Evolutionary conservation across 2,888 invertebrate species (phyloP).

Genomic region (Pharmacophagus antenor): DNA sequence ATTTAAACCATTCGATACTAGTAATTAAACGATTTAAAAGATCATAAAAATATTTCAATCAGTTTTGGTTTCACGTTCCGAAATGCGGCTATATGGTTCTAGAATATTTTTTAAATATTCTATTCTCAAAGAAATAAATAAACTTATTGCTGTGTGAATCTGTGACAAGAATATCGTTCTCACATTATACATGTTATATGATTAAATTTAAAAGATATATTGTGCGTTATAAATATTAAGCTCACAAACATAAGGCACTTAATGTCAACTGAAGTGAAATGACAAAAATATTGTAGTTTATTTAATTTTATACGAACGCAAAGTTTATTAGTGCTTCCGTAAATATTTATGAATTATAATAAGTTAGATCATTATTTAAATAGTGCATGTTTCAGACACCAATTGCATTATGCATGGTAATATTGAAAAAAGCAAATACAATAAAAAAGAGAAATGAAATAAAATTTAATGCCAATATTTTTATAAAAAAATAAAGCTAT

Average conservation of each 20-base stretch:
- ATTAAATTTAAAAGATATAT: constrained; percentile 11
- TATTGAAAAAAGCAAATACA: neutral
- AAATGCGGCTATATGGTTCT: neutral
- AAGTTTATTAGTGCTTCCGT: constrained; percentile 69
- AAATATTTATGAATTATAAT: constrained; percentile 20
- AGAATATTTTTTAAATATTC: neutral
- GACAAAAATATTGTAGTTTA: constrained; percentile 1
- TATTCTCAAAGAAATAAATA: neutral
- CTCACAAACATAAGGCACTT: constrained; percentile 23
- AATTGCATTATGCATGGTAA: neutral
- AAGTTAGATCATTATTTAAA: neutral
- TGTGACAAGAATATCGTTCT: neutral
- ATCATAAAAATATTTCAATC: neutral
- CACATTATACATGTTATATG: constrained; percentile 4
- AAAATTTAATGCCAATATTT: constrained; percentile 1
- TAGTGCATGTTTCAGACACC: neutral
- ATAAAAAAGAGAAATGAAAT: neutral
- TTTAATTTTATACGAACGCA: constrained; percentile 39
- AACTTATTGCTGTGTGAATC: too few species aligned
- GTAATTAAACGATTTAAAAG: too few species aligned
- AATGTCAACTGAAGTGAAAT: constrained; percentile 37
- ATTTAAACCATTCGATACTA: too few species aligned
- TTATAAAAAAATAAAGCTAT: neutral
- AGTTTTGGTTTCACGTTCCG: neutral
- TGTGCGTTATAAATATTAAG: constrained; percentile 14